phyloP scores from a whole-genome alignment of 2,888 invertebrate genomes.

The Phytoseiulus persimilis region DNA sequence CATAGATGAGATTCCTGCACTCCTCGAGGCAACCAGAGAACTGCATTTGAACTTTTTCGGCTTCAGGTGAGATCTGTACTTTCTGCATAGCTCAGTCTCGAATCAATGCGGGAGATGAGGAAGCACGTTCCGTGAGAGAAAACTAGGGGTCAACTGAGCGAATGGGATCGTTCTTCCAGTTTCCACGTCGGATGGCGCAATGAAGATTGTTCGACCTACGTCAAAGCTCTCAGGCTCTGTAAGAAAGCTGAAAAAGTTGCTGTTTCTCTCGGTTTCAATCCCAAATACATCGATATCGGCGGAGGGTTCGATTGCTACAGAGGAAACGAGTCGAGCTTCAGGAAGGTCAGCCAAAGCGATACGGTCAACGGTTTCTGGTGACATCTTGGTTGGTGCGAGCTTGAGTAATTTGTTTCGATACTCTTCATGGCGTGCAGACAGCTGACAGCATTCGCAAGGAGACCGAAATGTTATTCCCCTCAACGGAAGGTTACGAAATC shows the following conservation, averaged over 20 bases:
- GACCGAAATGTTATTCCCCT: neutral
- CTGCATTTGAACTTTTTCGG: neutral
- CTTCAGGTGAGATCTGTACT: neutral
- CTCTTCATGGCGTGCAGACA: no score
- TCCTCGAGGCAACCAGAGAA: neutral
- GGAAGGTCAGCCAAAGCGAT: neutral
- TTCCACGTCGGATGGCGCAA: slow-evolving; percentile 14
- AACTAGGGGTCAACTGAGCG: no score
- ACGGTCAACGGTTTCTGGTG: no score
- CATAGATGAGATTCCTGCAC: neutral
- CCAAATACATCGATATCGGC: slow-evolving; percentile 20
- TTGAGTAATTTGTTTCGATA: neutral
- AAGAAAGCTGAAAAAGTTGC: slow-evolving; percentile 1
- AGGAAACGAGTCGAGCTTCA: neutral
- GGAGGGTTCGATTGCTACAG: slow-evolving; percentile 14
- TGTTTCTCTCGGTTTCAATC: neutral
- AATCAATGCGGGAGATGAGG: neutral
- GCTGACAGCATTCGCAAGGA: neutral
- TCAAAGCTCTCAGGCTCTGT: neutral
- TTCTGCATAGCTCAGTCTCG: neutral
- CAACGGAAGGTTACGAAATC: slow-evolving; percentile 10
- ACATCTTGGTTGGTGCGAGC: neutral
- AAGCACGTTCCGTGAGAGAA: no score
- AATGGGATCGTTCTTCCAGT: neutral
- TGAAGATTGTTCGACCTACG: neutral